Evolutionary conservation across 2,888 invertebrate species (phyloP).

Genomic region (Ligdia adustata): DNA sequence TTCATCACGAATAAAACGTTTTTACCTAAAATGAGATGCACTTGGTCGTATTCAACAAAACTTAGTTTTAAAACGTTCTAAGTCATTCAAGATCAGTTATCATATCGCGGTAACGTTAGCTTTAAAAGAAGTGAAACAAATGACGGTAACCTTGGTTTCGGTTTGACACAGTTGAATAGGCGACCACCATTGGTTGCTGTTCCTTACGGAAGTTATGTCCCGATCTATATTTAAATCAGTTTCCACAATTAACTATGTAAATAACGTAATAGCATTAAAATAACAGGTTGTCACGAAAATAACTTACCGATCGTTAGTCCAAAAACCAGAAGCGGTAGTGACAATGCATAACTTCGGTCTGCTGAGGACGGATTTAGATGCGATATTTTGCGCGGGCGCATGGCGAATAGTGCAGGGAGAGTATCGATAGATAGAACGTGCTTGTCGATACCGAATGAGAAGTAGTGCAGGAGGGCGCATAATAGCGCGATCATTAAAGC

Average conservation of each 20-base stretch:
- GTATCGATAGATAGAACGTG: slow-evolving; percentile 15
- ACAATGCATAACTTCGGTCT: slow-evolving; percentile 75
- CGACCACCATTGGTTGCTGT: too few relatives aligned
- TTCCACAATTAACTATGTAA: slow-evolving; percentile 27
- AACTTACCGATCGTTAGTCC: slow-evolving; percentile 53
- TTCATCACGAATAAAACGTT: too few relatives aligned
- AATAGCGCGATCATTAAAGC: too few relatives aligned
- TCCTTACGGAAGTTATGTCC: too few relatives aligned
- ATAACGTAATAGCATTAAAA: slow-evolving; percentile 39
- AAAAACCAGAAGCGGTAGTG: slow-evolving; percentile 69
- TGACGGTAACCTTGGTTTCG: background rate
- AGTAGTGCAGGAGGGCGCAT: too few relatives aligned
- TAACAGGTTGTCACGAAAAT: slow-evolving; percentile 58
- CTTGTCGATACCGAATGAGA: too few relatives aligned
- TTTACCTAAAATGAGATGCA: too few relatives aligned
- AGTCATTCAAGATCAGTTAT: too few relatives aligned
- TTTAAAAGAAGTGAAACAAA: background rate
- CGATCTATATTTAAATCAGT: slow-evolving; percentile 10
- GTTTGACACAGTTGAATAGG: too few relatives aligned
- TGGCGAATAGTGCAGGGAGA: slow-evolving; percentile 22
- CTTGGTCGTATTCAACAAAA: too few relatives aligned
- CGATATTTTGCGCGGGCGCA: slow-evolving; percentile 65
- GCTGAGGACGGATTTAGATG: slow-evolving; percentile 68
- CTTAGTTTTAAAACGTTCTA: too few relatives aligned
- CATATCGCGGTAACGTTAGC: too few relatives aligned